Base-by-base conservation (phyloP, 2,113 vertebrate genomes). In the Pygoscelis antarcticus region DNA sequence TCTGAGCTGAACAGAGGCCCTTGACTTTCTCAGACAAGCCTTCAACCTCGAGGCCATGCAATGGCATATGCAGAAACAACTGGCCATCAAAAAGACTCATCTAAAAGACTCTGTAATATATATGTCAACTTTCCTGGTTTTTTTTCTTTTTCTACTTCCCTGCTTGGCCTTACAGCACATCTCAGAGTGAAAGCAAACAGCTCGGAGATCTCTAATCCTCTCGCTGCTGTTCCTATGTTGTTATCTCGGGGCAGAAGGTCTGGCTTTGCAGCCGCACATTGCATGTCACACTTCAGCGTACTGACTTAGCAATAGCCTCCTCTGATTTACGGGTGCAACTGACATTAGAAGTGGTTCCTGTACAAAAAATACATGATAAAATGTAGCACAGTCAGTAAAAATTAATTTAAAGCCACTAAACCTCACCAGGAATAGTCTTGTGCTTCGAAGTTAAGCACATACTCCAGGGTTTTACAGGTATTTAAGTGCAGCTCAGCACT, bases 171-270 rank as follows among this genome's bases (percentile, higher is more conserved):
- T 84, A 36, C 42, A 87, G n/a, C 44, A 55, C 55, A 77, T 66
- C 65, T 84, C 51, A 49, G 79, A 82, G 62, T 12, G 40, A 68
- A 79, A 91, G 49, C 60, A 76, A 64, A 82, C 81, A 71, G 65
- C 66, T 76, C 5, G 1, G 84, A 64, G 70, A 61, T 36, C 16
- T 69, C 47, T 60, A 66, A 94, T 87, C 57, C 69, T 57, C 58
- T 80, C 2, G 0, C 36, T 76, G 75, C 82, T 90, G 66, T 71
- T 87, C 49, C 61, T 78, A 0, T 0, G 0, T 15, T 55, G 55
- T 87, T 94, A 84, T 91, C 89, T 91, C 49, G 21, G 78, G 72
- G 80, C 69, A 75, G 83, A 80, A 95, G 83, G 23, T 65, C 74
- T 65, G 70, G 77, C 77, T 96, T 78, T 87, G 81, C 74, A 89